Evolutionary conservation across 1,140 invertebrate species (phyloP), one percentile per base, ranked within the genome.

Genomic region (Solenopsis fugax): DNA sequence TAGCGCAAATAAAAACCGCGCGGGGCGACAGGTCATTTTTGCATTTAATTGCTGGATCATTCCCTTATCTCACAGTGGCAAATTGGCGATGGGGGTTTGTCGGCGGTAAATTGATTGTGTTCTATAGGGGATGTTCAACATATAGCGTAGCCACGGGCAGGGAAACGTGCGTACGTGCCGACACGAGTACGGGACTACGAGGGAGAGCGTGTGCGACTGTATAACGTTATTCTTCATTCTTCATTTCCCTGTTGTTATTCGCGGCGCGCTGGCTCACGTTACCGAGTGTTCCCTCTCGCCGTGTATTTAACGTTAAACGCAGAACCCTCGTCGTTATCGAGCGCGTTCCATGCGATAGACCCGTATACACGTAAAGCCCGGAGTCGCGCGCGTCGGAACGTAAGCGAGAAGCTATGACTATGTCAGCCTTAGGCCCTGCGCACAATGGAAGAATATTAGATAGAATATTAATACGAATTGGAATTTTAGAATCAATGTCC

Each of bases 1-100:
- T 50, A n/a, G 24, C 69, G 41, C 69, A 62, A 84, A 84, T 84
- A 75, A 81, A 71, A 81, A 84, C 50, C 24, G 21, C 52, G 52
- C 41, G 72, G n/a, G 41, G 71, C 69, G 69, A 60, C 69, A 75
- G 80, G 80, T 73, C 80, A 75, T 73, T 84, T 84, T 84, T 84
- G 67, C 72, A 84, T 84, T 84, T 84, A 84, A 84, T 84, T 84
- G 80, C 45, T 24, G 80, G 54, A 73, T 84, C 80, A 84, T 84
- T 84, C 80, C 56, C 80, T 84, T 75, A 84, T 84, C 80, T 84
- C 52, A 16, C 80, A 72, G 65, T 29, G 69, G 69, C 80, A 84
- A 84, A 84, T 84, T 84, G 69, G 69, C 80, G 69, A 84, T 73
- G n/a, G 80, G 69, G 80, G 80, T 73, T 73, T 84, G 69, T 75